Conservation (phyloP, 2,888 invertebrate species). For the Orchesellides sinensis region DNA sequence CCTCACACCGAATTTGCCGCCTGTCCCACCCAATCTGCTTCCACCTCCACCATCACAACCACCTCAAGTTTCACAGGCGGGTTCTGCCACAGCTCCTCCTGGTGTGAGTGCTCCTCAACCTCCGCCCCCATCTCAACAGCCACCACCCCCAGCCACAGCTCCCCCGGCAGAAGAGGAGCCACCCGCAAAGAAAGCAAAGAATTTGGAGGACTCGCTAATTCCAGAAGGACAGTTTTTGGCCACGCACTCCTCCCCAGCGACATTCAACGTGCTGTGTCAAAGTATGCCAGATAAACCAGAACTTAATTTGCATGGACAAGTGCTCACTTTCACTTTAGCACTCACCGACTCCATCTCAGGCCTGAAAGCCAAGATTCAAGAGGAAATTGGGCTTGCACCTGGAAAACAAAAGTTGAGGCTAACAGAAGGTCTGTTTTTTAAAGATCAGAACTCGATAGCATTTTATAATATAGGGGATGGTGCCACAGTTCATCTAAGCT, state of each 20-base stretch:
- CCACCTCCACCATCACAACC: constrained; percentile 38
- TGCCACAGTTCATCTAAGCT: constrained; percentile 89
- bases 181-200: constrained; percentile 90
- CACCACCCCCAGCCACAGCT: constrained; percentile 55
- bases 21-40: constrained; percentile 31
- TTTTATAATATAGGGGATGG: constrained; percentile 96
- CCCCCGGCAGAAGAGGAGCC: constrained; percentile 88
- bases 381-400: constrained; percentile 93
- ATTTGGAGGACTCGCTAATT: constrained; percentile 91
- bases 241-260: constrained; percentile 86
- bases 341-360: constrained; percentile 88
- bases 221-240: constrained; percentile 90
- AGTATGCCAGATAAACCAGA: constrained; percentile 92
- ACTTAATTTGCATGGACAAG: constrained; percentile 96
- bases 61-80: constrained; percentile 1
- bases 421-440: constrained; percentile 99
- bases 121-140: constrained; percentile 72
- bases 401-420: constrained; percentile 98
- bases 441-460: constrained; percentile 95
- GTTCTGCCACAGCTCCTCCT: constrained; percentile 30
- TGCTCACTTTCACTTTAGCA: constrained; percentile 86
- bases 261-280: constrained; percentile 90
- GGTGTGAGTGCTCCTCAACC: constrained; percentile 27
- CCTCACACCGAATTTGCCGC: constrained; percentile 77
- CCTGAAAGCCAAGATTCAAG: constrained; percentile 91